Evolutionary conservation across 2,113 vertebrate genomes (phyloP), one percentile per base, ranked within the genome.

Genomic region (Heterotilapia buettikoferi): DNA sequence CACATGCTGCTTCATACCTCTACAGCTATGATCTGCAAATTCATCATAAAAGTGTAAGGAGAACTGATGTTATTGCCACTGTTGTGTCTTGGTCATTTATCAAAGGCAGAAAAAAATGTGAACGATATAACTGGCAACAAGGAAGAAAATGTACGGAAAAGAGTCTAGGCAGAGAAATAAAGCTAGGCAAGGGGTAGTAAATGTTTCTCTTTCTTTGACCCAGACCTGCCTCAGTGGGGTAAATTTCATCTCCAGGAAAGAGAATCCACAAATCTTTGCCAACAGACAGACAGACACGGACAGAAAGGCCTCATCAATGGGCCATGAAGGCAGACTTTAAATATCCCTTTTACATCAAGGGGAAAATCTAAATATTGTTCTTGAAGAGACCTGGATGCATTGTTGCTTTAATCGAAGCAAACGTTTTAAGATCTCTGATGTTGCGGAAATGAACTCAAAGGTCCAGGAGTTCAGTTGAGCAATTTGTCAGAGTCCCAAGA

Each of bases 201-300:
- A 90, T 73, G 84, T 36, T 84, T 83, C 14, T 85, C 11, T 47
- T 10, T 79, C 80, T 47, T 56, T 94, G 93, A 95, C 85, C 92
- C 89, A 81, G 66, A 82, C 90, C 89, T 90, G 85, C 91, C 80
- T 73, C 24, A 61, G 53, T 84, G 80, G 82, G 89, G 89, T 93
- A 83, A 83, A 92, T 90, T 88, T 91, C 57, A 91, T 90, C 89
- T 92, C 85, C 85, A 94, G 92, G 86, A 91, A 91, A 90, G 84
- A 89, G 83, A 94, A 92, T 91, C 92, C 86, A 68, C 80, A 94
- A 90, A 92, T 90, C 83, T 87, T 82, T 90, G 91, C 92, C 92
- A 89, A 90, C 73, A 92, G 89, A 84, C 88, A 81, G 73, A 88
- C 63, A 78, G 87, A 94, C 91, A 86, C 4, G 82, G 87, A 92